Conservation (phyloP, 2,113 vertebrate species). For the Cygnus buccinator region DNA sequence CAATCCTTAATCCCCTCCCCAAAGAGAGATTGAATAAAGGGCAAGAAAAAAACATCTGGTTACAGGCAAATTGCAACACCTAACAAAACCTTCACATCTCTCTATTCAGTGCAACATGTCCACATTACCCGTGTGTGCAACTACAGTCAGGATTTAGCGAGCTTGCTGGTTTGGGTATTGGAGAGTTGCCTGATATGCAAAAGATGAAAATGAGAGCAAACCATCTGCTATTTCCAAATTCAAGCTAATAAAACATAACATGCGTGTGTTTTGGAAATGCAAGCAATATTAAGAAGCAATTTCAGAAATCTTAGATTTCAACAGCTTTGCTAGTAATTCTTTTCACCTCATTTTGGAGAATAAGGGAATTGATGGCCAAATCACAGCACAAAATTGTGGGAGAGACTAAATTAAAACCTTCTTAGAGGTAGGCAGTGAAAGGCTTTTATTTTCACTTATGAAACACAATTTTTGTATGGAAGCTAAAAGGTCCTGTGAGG, state of each 20-base stretch:
- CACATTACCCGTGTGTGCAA: neutral
- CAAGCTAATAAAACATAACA: neutral
- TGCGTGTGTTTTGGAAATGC: neutral
- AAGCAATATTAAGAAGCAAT: neutral
- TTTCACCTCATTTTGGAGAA: neutral
- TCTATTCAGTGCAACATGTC: neutral
- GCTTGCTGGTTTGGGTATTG: neutral
- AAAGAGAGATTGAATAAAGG: neutral
- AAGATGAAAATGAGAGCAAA: neutral
- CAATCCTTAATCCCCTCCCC: neutral
- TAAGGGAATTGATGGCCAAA: neutral
- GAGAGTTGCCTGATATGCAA: neutral
- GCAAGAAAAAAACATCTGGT: neutral
- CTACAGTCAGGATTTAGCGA: neutral
- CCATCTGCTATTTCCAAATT: neutral
- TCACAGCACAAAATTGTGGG: neutral
- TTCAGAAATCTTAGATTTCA: neutral
- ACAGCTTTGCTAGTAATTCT: neutral
- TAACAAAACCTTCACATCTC: neutral
- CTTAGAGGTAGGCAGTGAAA: neutral
- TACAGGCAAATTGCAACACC: neutral
- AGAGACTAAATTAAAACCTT: neutral
- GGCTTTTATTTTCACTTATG: neutral
- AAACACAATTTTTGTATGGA: neutral
- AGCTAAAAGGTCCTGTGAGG: neutral